phyloP scores from a whole-genome alignment of 2,113 vertebrate genomes.

The Oncorhynchus kisutch region DNA sequence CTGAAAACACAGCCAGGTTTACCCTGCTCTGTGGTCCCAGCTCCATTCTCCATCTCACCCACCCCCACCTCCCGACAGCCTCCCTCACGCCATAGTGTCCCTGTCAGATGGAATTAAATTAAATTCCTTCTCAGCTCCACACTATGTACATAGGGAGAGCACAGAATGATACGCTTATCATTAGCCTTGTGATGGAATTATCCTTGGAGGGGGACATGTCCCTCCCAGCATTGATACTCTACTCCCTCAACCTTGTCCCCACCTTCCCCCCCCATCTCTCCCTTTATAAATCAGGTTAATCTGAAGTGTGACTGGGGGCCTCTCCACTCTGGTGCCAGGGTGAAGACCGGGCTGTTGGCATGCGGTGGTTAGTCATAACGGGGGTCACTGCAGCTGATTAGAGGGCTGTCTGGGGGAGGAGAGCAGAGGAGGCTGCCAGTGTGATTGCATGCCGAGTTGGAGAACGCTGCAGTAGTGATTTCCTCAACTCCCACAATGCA shows the following conservation, averaged over 20 bases:
- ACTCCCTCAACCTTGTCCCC: background rate
- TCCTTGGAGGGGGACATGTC: conserved; percentile 47
- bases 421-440: conserved; percentile 33
- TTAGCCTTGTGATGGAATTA: conserved; percentile 66
- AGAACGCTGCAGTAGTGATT: conserved; percentile 48
- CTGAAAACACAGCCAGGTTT: conserved; percentile 30
- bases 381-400: conserved; percentile 40
- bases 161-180: conserved; percentile 62
- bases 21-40: conserved; percentile 6
- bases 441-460: conserved; percentile 33
- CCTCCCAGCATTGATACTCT: conserved; percentile 16
- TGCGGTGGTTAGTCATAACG: conserved; percentile 41
- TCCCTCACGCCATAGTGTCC: conserved; percentile 52
- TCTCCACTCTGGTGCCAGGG: conserved; percentile 31
- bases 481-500: conserved; percentile 51
- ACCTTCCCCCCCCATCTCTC: background rate
- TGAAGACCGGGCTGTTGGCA: conserved; percentile 3
- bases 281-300: conserved; percentile 34
- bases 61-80: conserved; percentile 27
- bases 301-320: background rate
- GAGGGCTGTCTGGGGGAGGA: conserved; percentile 41
- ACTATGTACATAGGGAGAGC: conserved; percentile 56
- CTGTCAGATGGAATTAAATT: conserved; percentile 65
- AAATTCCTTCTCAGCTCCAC: conserved; percentile 50
- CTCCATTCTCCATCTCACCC: background rate